These are phyloP conservation scores for Mus minutoides DNA, from an alignment of 2,797 vertebrate genomes.

Conservation along the genomic window DNA sequence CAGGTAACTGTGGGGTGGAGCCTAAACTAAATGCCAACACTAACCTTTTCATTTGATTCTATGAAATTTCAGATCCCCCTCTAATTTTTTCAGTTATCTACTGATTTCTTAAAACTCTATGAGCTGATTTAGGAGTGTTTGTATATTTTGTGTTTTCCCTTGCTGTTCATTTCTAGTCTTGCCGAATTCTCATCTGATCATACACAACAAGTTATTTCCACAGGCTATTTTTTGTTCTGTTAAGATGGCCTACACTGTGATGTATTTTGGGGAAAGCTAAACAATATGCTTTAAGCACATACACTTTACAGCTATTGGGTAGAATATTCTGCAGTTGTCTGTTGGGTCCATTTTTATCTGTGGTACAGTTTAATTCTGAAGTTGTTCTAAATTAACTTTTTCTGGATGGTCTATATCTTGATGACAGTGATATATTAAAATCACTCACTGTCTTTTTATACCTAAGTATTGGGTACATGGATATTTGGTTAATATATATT, in stretches of 20 bases:
- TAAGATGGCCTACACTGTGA: background rate
- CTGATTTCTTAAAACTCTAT: background rate
- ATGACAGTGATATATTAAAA: background rate
- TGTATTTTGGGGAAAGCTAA: background rate
- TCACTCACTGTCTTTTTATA: background rate
- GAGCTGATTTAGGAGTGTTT: background rate
- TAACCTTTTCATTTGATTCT: background rate
- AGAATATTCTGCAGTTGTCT: background rate
- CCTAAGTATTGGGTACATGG: background rate
- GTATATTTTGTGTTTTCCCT: background rate
- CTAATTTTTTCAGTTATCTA: background rate
- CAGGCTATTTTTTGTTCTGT: background rate
- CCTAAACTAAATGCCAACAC: background rate
- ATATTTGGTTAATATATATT: background rate
- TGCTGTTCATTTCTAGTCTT: background rate
- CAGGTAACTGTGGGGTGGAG: background rate
- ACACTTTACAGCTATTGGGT: background rate
- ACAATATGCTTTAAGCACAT: background rate
- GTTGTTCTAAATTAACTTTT: background rate
- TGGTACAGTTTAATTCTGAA: background rate
- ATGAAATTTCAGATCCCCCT: background rate
- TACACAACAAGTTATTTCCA: background rate
- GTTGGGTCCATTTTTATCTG: background rate
- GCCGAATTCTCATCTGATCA: background rate
- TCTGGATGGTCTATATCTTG: background rate